Evolutionary conservation across 2,113 vertebrate genomes (phyloP), one percentile per base, ranked within the genome.

Genomic region (Nothobranchius kuhntae): DNA sequence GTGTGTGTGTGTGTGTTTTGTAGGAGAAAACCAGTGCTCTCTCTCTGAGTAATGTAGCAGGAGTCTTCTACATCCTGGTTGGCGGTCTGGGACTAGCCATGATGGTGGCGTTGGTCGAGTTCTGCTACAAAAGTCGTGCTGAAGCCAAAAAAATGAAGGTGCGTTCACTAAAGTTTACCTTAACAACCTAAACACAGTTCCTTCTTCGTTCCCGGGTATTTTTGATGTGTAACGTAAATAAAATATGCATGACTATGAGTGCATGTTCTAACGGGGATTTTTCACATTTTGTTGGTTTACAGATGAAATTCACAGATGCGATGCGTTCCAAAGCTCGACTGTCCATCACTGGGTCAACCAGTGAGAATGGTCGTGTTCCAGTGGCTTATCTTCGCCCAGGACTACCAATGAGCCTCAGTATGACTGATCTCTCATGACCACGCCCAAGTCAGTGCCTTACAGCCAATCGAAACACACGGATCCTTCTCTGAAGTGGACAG

Each of bases 31-130:
- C 97, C 85, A 99, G 97, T 21, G 97, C 97, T 78, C 94, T 99
- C 79, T 98, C 96, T 84, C 93, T 99, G 85, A 99, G 97, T 92
- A 99, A 99, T 73, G 97, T 99, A 65, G 96, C 97, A 3, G 96
- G 96, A 73, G 96, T 99, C 53, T 99, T 99, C 94, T 99, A 99
- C 93, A 99, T 99, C 91, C 95, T 99, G 87, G 97, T 98, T 80
- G 97, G 97, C 78, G 97, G 97, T 86, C 96, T 99, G 78, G 97
- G 97, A 84, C 92, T 99, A 87, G 97, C 97, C 83, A 99, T 99
- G 97, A 95, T 99, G 89, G 97, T 99, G 78, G 97, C 97, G 73
- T 93, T 99, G 93, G 96, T 99, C 89, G 97, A 99, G 91, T 99
- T 99, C 93, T 99, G 96, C 95, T 99, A 98, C 94, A 99, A 99